Percentiles rank a stretch among this genome's conserved stretches.
Conservation (phyloP, 2,888 invertebrate species). For the Nemurella pictetii region DNA sequence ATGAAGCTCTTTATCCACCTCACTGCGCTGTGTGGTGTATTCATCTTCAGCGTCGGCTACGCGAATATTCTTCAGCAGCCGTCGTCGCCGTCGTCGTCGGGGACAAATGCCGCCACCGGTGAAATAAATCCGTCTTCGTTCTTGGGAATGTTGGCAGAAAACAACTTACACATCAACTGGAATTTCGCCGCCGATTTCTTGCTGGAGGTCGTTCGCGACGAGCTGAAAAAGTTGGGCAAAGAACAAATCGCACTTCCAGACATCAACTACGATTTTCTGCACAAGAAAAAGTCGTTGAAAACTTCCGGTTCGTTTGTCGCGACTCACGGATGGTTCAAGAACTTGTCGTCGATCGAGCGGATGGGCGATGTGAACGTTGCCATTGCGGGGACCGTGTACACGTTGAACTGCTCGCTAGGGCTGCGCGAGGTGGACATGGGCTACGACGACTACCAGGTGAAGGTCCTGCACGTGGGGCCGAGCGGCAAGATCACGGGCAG, state of each 20-base stretch:
- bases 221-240: background rate
- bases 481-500: background rate
- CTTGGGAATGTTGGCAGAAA: background rate
- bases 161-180: background rate
- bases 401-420: constrained; percentile 16
- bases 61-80: background rate
- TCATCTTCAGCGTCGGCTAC: background rate
- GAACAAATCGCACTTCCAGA: constrained; percentile 12
- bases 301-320: constrained; percentile 17
- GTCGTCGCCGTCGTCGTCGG: background rate
- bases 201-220: constrained; percentile 9
- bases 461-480: background rate
- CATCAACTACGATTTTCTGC: constrained; percentile 21
- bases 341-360: constrained; percentile 17
- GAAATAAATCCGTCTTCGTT: background rate
- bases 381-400: background rate
- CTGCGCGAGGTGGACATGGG: constrained; percentile 5
- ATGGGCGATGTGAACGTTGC: constrained; percentile 23
- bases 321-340: constrained; percentile 28
- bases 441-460: constrained; percentile 23
- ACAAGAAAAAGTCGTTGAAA: background rate
- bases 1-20: background rate
- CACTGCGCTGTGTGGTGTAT: background rate
- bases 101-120: background rate
- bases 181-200: constrained; percentile 20